A percentile compares a stretch with the other conserved stretches of the same genome.
Evolutionary conservation across 2,797 vertebrate genomes (phyloP).

Genomic region (Gallinago stenura): DNA sequence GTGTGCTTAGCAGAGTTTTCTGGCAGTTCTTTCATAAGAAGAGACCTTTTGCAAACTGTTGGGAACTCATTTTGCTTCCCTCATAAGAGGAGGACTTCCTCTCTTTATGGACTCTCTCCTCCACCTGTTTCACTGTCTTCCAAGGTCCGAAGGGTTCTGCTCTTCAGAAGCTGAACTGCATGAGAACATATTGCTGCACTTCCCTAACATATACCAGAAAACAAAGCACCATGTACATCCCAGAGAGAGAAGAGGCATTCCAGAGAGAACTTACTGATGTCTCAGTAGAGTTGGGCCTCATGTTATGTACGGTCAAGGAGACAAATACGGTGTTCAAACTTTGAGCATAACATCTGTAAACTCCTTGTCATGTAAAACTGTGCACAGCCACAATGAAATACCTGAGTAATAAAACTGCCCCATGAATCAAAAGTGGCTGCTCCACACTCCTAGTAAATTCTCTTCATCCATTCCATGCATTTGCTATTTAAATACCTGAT

Average conservation of each 20-base stretch:
- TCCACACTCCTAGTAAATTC: background rate
- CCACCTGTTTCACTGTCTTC: background rate
- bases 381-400: background rate
- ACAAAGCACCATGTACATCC: background rate
- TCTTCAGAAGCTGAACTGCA: background rate
- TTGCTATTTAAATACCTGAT: background rate
- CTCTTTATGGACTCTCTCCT: background rate
- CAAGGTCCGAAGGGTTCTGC: background rate
- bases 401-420: background rate
- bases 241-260: background rate
- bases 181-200: background rate
- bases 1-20: background rate
- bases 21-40: background rate
- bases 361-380: background rate
- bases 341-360: background rate
- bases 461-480: background rate
- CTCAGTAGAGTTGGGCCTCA: background rate
- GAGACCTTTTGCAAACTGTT: background rate
- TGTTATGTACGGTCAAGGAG: background rate
- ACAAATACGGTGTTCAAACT: background rate
- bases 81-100: fast-evolving
- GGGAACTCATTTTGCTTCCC: background rate
- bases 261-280: background rate
- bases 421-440: background rate
- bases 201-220: background rate